Conservation (phyloP, 1,140 invertebrate genomes). For the Sarcophaga peregrina region DNA sequence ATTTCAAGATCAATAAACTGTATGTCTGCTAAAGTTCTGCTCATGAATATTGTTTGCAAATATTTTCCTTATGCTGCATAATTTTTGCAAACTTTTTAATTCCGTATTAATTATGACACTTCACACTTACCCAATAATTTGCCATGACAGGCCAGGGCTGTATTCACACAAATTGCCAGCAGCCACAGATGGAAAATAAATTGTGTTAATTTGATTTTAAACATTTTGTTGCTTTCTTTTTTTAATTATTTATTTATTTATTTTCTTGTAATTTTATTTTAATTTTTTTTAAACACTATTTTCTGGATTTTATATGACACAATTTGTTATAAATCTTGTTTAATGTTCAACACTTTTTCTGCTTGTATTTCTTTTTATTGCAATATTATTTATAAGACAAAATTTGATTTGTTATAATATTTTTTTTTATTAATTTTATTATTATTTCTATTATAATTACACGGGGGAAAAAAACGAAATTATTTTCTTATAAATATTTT, state of each 20-base stretch:
- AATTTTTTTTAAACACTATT: slow-evolving; percentile 26
- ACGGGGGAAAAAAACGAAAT: background rate
- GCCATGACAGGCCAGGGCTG: slow-evolving; percentile 60
- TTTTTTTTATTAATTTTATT: background rate
- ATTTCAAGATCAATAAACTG: slow-evolving; percentile 22
- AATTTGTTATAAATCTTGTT: too few species aligned
- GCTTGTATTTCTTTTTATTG: background rate
- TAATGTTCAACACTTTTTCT: too few species aligned
- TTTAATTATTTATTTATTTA: background rate
- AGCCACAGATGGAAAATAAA: slow-evolving; percentile 51
- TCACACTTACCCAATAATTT: slow-evolving; percentile 62
- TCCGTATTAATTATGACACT: slow-evolving; percentile 15
- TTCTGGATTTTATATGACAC: too few species aligned
- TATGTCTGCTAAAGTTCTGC: background rate
- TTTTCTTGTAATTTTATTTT: slow-evolving; percentile 13
- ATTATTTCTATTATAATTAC: too few species aligned
- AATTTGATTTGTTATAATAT: slow-evolving; percentile 23
- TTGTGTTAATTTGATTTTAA: slow-evolving; percentile 5
- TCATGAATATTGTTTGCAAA: too few species aligned
- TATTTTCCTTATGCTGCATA: too few species aligned
- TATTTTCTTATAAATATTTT: slow-evolving; percentile 28
- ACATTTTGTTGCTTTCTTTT: slow-evolving; percentile 30
- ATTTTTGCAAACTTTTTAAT: background rate
- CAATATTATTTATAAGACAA: slow-evolving; percentile 15
- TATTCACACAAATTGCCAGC: slow-evolving; percentile 55